phyloP scores from a whole-genome alignment of 2,113 vertebrate genomes.

The Nyctibius bracteatus region DNA sequence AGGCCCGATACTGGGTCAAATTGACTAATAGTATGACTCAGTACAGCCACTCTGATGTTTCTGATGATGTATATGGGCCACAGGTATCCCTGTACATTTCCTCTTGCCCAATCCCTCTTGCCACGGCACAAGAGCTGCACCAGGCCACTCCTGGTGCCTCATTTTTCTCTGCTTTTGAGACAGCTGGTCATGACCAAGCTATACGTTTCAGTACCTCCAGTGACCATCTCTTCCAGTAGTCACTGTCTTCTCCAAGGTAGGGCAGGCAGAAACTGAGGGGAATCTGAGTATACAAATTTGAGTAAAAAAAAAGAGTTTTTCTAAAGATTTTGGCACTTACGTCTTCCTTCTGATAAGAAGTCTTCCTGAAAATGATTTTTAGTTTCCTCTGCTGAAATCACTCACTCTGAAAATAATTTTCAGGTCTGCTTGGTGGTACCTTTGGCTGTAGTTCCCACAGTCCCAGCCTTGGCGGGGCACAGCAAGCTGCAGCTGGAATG shows the following conservation, averaged over 20 bases:
- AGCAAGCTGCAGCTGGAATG: not conserved
- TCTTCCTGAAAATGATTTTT: not conserved
- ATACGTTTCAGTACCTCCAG: not conserved
- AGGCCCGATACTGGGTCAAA: not conserved
- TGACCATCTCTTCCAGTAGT: not conserved
- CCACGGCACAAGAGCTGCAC: not conserved
- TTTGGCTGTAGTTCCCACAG: not conserved
- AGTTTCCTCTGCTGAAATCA: not conserved
- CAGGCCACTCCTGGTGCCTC: not conserved
- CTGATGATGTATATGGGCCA: rapidly evolving
- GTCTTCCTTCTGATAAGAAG: not conserved
- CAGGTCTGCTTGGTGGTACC: not conserved
- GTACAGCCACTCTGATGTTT: not conserved
- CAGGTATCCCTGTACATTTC: not conserved
- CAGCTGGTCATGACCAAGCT: not conserved
- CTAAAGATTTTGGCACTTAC: not conserved
- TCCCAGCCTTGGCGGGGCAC: rapidly evolving
- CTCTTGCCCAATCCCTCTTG: not conserved
- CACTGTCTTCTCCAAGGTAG: not conserved
- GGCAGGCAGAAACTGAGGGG: not conserved
- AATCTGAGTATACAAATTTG: not conserved
- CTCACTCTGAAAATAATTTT: not conserved
- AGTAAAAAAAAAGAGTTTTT: not conserved
- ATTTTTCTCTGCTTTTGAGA: not conserved
- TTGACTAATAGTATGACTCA: not conserved